Evolutionary conservation across 2,113 vertebrate species (phyloP).

Genomic region (Hypanus sabinus): DNA sequence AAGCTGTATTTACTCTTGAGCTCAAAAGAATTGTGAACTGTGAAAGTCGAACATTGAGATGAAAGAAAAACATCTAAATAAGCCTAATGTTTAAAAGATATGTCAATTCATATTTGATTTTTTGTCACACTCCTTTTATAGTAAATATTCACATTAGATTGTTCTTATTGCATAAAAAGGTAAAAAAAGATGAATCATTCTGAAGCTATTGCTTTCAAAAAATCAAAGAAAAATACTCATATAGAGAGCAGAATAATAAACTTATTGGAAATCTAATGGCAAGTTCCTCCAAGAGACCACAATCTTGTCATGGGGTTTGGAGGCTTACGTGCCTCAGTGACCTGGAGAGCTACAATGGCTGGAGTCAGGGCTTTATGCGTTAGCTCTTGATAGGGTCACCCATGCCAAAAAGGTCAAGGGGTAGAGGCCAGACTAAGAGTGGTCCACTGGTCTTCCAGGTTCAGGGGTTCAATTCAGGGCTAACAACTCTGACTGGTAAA

Average conservation of each 20-base stretch:
- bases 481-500: no score
- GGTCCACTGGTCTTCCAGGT: no score
- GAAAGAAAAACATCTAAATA: background rate
- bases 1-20: background rate
- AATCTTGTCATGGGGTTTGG: no score
- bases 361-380: no score
- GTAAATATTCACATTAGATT: background rate
- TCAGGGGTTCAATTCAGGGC: no score
- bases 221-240: background rate
- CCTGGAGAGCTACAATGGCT: no score
- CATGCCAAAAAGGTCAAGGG: no score
- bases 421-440: no score
- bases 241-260: background rate
- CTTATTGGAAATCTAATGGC: background rate
- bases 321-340: no score
- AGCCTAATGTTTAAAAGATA: background rate
- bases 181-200: background rate
- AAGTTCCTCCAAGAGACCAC: no score
- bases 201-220: background rate
- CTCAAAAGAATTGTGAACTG: background rate
- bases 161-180: background rate
- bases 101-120: background rate
- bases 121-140: background rate
- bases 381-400: no score
- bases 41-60: background rate